Percentiles rank a stretch among this genome's conserved stretches.
These are phyloP conservation scores for Microctonus brassicae DNA, from an alignment of 2,888 invertebrate genomes.

Conservation along the genomic window DNA sequence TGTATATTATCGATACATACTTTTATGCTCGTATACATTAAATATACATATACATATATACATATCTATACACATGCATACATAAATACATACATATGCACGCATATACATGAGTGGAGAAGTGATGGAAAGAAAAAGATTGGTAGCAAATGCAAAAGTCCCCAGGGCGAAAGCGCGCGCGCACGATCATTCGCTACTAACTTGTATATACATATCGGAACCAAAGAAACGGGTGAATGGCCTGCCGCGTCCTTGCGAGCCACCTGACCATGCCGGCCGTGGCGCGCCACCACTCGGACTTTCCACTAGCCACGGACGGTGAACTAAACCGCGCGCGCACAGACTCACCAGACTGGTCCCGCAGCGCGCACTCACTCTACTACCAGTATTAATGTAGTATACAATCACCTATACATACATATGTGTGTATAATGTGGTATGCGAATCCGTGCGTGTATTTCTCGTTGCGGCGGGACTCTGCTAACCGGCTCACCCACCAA, in stretches of 20 bases:
- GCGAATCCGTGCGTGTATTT: neutral
- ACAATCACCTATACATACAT: neutral
- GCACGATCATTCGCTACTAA: neutral
- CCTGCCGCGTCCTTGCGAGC: conserved; percentile 69
- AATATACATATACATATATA: no score
- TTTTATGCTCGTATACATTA: no score
- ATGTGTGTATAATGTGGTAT: neutral
- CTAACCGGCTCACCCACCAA: conserved; percentile 44
- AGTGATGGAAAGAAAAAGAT: conserved; percentile 10
- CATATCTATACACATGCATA: no score
- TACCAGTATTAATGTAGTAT: no score
- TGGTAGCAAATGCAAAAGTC: conserved; percentile 24
- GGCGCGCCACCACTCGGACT: conserved; percentile 65
- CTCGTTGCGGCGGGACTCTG: conserved; percentile 13
- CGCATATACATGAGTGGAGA: neutral
- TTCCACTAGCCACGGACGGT: conserved; percentile 52
- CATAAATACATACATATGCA: no score
- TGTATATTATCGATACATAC: no score
- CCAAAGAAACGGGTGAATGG: conserved; percentile 59
- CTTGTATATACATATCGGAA: conserved; percentile 5
- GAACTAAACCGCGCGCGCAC: neutral
- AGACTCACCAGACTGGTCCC: conserved; percentile 44
- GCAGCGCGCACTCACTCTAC: conserved; percentile 25
- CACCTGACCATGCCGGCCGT: conserved; percentile 67
- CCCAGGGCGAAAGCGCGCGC: conserved; percentile 13